Percentiles rank a stretch among this genome's conserved stretches.
These are phyloP conservation scores for Caenorhabditis uteleia DNA, from an alignment of 2,888 invertebrate species.

Conservation along the genomic window DNA sequence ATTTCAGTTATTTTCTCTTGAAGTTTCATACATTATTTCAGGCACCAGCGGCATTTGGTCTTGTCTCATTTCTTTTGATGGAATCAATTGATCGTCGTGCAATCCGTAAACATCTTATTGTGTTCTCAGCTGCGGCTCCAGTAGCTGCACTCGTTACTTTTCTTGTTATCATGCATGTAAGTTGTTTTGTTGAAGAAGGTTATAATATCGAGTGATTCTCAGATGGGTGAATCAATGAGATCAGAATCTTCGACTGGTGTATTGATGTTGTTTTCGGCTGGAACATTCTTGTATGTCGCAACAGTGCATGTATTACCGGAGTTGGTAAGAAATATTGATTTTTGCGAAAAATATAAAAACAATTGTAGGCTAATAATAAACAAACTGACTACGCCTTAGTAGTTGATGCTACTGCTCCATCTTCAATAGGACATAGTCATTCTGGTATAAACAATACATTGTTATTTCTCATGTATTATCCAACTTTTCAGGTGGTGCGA, in stretches of 20 bases:
- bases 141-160: slow-evolving; percentile 87
- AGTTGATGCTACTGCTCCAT: slow-evolving; percentile 25
- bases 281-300: slow-evolving; percentile 97
- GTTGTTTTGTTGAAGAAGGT: slow-evolving; percentile 6
- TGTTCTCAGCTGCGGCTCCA: slow-evolving; percentile 93
- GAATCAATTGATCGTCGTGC: slow-evolving; percentile 85
- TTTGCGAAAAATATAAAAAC: background rate
- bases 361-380: slow-evolving; percentile 32
- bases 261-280: slow-evolving; percentile 97
- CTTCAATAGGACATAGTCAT: slow-evolving; percentile 40
- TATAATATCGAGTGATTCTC: slow-evolving; percentile 1
- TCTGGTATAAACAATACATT: slow-evolving; percentile 4
- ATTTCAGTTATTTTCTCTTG: no score
- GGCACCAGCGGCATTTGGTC: slow-evolving; percentile 97
- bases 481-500: slow-evolving; percentile 62
- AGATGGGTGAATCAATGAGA: slow-evolving; percentile 33
- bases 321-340: slow-evolving; percentile 72
- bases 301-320: slow-evolving; percentile 98
- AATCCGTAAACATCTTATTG: slow-evolving; percentile 85
- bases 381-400: slow-evolving; percentile 28
- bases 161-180: slow-evolving; percentile 83
- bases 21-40: slow-evolving; percentile 68
- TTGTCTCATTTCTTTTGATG: slow-evolving; percentile 94
- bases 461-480: background rate
- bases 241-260: slow-evolving; percentile 85